Conservation (phyloP, 2,888 invertebrate species). For the Aporophyla lueneburgensis region DNA sequence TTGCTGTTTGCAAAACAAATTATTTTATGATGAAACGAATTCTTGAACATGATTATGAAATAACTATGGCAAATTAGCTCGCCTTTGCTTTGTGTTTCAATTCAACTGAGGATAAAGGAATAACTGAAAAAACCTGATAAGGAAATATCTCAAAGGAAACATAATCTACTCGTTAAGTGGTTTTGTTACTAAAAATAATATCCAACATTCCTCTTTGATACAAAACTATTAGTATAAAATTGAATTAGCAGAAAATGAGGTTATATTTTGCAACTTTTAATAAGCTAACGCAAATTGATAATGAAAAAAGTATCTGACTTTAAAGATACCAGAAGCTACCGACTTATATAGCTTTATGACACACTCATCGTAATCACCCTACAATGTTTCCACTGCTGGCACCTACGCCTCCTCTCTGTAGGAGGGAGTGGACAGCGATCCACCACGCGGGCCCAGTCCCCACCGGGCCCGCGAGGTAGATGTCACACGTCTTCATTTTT, state of each 20-base stretch:
- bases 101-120: constrained; percentile 7
- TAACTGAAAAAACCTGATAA: not conserved
- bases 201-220: not conserved
- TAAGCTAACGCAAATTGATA: no score
- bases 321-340: no score
- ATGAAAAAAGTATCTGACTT: no score
- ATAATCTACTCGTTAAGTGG: not conserved
- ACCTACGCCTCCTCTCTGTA: no score
- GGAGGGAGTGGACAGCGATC: no score
- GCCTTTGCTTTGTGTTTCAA: constrained; percentile 13
- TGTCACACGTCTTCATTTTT: no score
- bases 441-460: no score
- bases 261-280: not conserved
- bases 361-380: not conserved
- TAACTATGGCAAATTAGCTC: not conserved
- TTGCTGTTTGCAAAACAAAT: constrained; percentile 18
- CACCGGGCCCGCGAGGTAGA: no score
- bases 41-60: constrained; percentile 3
- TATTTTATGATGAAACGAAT: constrained; percentile 6
- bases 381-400: no score
- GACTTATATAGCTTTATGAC: no score
- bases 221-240: no score
- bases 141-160: constrained; percentile 12
- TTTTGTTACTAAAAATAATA: not conserved
- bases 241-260: not conserved